Conservation (phyloP, 2,888 invertebrate genomes). For the Drosophila neotestacea region DNA sequence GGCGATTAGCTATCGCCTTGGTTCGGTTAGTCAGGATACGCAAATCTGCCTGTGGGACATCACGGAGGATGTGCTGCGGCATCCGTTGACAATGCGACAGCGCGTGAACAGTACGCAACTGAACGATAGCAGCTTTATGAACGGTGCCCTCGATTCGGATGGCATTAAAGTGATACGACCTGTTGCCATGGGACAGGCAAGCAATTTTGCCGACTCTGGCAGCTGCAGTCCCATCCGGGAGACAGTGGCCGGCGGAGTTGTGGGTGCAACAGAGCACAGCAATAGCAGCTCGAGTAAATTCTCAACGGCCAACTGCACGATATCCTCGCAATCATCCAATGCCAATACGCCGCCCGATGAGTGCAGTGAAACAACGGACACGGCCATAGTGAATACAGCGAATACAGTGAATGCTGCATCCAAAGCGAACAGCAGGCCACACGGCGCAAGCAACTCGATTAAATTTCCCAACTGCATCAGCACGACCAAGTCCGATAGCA, state of each 20-base stretch:
- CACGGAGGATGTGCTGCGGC: slow-evolving; percentile 96
- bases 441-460: slow-evolving; percentile 74
- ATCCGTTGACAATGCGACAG: slow-evolving; percentile 86
- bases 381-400: slow-evolving; percentile 43
- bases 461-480: slow-evolving; percentile 84
- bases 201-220: slow-evolving; percentile 56
- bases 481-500: slow-evolving; percentile 82
- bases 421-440: slow-evolving; percentile 67
- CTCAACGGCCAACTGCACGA: slow-evolving; percentile 85
- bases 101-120: slow-evolving; percentile 81
- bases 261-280: slow-evolving; percentile 75
- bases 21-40: slow-evolving; percentile 99
- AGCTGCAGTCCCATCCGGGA: slow-evolving; percentile 78
- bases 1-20: slow-evolving; percentile 92
- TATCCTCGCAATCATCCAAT: slow-evolving; percentile 84
- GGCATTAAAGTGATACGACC: slow-evolving; percentile 84
- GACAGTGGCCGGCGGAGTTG: slow-evolving; percentile 48
- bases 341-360: slow-evolving; percentile 82
- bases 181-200: slow-evolving; percentile 79
- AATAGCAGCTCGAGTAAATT: slow-evolving; percentile 85
- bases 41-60: slow-evolving; percentile 99
- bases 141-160: slow-evolving; percentile 82
- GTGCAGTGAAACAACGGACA: slow-evolving; percentile 54
- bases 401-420: slow-evolving; percentile 27
- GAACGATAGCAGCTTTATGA: slow-evolving; percentile 82